A percentile compares a stretch with the other conserved stretches of the same genome.
Conservation (phyloP, 2,888 invertebrate genomes). For the Neoaliturus tenellus region DNA sequence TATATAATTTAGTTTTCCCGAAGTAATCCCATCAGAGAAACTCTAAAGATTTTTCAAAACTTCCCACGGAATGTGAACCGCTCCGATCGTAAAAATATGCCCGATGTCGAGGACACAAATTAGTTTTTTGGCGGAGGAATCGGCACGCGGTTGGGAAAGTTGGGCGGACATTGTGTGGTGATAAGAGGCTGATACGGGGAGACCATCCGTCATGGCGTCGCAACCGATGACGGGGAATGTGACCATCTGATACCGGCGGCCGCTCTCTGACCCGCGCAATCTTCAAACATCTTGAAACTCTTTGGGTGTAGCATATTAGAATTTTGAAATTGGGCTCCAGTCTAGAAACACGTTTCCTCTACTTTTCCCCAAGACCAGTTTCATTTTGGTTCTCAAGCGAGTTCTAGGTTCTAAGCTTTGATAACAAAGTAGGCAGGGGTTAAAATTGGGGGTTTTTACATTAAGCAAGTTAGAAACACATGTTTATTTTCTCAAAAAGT, state of each 20-base stretch:
- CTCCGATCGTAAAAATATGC: constrained; percentile 9
- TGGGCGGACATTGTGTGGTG: constrained; percentile 21
- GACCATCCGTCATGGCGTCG: background rate
- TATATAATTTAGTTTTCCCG: no score
- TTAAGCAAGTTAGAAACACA: no score
- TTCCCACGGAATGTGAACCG: background rate
- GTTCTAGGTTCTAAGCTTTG: no score
- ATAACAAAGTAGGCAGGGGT: no score
- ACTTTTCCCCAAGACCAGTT: no score
- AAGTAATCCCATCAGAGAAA: background rate
- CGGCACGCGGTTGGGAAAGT: constrained; percentile 21
- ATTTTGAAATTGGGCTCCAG: no score
- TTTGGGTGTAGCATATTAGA: no score
- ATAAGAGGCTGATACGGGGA: background rate
- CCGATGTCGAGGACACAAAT: background rate
- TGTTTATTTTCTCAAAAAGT: no score
- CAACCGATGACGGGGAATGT: constrained; percentile 12
- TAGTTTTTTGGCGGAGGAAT: constrained; percentile 1
- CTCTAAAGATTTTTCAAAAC: background rate
- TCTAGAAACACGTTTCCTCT: no score
- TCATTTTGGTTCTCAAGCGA: no score
- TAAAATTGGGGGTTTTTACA: no score
- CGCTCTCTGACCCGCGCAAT: background rate
- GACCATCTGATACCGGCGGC: background rate
- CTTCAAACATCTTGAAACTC: background rate